Conservation (phyloP, 2,888 invertebrate genomes). For the Diplazon laetatorius region DNA sequence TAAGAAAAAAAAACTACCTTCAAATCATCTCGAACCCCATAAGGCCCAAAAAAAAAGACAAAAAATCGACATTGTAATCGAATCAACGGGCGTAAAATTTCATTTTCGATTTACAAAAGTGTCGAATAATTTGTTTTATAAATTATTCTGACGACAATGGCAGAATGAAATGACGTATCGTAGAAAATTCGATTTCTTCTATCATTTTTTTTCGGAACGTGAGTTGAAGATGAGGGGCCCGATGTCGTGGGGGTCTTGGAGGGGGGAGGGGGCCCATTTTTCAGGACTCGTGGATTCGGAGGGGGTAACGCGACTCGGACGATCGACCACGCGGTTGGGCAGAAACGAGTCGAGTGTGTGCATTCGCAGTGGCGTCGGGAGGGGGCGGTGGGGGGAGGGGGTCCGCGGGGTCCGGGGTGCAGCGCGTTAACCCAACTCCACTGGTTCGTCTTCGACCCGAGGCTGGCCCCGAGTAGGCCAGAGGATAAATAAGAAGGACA, state of each 20-base stretch:
- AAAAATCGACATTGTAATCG: too few species aligned
- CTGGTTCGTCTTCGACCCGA: slow-evolving; percentile 44
- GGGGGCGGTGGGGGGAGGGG: neutral
- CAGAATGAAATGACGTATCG: too few species aligned
- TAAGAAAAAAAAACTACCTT: too few species aligned
- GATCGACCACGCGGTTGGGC: slow-evolving; percentile 30
- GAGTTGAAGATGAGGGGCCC: neutral
- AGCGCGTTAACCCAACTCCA: slow-evolving; percentile 51
- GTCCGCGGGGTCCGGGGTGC: slow-evolving; percentile 23
- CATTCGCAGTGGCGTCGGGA: slow-evolving; percentile 19
- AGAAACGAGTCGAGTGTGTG: slow-evolving; percentile 41
- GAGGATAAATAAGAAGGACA: slow-evolving; percentile 66
- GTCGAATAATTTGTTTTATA: too few species aligned
- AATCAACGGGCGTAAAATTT: too few species aligned
- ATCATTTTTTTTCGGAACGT: neutral
- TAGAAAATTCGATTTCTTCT: neutral
- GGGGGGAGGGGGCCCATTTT: slow-evolving; percentile 10
- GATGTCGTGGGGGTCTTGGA: neutral
- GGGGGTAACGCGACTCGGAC: slow-evolving; percentile 31
- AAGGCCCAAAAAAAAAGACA: slow-evolving; percentile 3
- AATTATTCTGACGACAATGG: too few species aligned
- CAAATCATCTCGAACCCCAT: too few species aligned
- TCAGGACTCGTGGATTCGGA: slow-evolving; percentile 18
- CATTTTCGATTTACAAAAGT: too few species aligned
- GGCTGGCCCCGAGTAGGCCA: slow-evolving; percentile 41